A percentile compares a stretch with the other conserved stretches of the same genome.
Conservation (phyloP, 2,888 invertebrate species). For the Lithodes maja region DNA sequence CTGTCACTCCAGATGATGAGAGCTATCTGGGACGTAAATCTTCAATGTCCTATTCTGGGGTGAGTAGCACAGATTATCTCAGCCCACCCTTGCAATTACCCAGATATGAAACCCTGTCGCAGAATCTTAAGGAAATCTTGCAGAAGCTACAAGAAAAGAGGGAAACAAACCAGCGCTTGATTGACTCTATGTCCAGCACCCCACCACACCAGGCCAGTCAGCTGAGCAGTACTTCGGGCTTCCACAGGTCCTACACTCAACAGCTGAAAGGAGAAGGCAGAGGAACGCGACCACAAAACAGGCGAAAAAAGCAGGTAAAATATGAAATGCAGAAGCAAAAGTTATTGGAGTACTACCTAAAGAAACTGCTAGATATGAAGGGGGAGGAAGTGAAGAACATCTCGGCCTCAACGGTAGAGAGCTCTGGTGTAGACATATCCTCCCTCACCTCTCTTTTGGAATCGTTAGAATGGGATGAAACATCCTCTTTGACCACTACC, state of each 20-base stretch:
- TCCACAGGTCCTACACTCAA: slow-evolving; percentile 38
- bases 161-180: slow-evolving; percentile 1
- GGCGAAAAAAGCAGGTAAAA: slow-evolving; percentile 48
- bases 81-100: slow-evolving; percentile 35
- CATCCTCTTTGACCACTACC: not conserved
- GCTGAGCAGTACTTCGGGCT: too few relatives aligned
- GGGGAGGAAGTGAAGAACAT: slow-evolving; percentile 29
- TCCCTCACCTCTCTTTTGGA: slow-evolving; percentile 32
- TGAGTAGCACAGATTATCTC: slow-evolving; percentile 38
- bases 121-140: slow-evolving; percentile 10
- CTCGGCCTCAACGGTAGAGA: slow-evolving; percentile 55
- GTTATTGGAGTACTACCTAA: slow-evolving; percentile 46
- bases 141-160: slow-evolving; percentile 35
- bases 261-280: slow-evolving; percentile 53
- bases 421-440: slow-evolving; percentile 46
- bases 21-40: not conserved
- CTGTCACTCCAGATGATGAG: slow-evolving; percentile 13
- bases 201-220: not conserved
- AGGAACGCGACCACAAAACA: slow-evolving; percentile 54
- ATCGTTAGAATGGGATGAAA: not conserved
- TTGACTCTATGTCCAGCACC: slow-evolving; percentile 15
- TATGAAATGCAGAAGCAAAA: slow-evolving; percentile 56
- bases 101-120: not conserved
- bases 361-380: slow-evolving; percentile 35
- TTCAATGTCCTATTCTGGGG: not conserved